A percentile compares a stretch with the other conserved stretches of the same genome.
Evolutionary conservation across 2,113 vertebrate species (phyloP).

Genomic region (Patagioenas fasciata): DNA sequence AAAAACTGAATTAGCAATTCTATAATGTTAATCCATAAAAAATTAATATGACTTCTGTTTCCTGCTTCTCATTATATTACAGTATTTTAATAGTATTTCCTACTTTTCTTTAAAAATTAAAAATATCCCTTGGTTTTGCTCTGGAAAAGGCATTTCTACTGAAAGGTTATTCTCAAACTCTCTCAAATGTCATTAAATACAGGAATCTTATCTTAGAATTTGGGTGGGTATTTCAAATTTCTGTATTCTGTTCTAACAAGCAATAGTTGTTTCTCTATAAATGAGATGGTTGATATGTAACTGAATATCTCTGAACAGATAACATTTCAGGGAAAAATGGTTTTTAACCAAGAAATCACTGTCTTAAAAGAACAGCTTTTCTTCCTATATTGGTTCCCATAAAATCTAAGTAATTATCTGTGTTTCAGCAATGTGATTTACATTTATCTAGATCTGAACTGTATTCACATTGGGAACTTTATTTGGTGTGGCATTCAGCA

Average conservation of each 20-base stretch:
- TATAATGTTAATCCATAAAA: not conserved
- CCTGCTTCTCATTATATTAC: not conserved
- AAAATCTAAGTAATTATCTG: not conserved
- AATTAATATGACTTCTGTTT: not conserved
- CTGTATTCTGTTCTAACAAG: not conserved
- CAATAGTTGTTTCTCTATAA: not conserved
- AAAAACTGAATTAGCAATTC: not conserved
- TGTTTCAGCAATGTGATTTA: not conserved
- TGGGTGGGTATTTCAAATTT: not conserved
- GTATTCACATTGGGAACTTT: not conserved
- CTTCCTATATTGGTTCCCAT: not conserved
- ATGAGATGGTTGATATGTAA: not conserved
- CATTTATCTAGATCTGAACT: not conserved
- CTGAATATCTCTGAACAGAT: not conserved
- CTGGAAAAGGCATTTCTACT: not conserved
- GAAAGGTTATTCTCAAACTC: not conserved
- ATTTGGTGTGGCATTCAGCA: rapidly evolving
- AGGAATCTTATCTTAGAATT: not conserved
- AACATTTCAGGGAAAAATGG: not conserved
- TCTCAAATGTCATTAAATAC: not conserved
- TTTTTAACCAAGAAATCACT: not conserved
- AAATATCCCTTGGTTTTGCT: not conserved
- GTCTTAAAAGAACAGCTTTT: not conserved
- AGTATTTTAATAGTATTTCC: not conserved
- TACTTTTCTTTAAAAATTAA: not conserved